Percentiles rank a stretch among this genome's conserved stretches.
Evolutionary conservation across 2,113 vertebrate genomes (phyloP).

Genomic region (Phycodurus eques): DNA sequence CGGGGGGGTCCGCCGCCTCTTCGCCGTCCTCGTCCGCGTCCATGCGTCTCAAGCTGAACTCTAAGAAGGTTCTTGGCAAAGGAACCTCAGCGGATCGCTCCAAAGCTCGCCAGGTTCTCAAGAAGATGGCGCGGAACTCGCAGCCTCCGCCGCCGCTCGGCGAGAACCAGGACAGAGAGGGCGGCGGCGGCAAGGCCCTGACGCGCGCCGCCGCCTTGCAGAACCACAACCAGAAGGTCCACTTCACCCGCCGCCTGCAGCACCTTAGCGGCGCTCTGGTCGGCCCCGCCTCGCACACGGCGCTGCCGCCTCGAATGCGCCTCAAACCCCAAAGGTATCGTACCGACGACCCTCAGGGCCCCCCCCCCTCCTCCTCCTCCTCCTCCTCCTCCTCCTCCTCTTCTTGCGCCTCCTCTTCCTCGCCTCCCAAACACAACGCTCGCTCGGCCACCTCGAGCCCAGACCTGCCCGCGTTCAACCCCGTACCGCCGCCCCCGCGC

Average conservation of each 20-base stretch:
- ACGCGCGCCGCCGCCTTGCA: slow-evolving; percentile 50
- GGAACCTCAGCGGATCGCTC: slow-evolving; percentile 79
- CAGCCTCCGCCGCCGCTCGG: slow-evolving; percentile 16
- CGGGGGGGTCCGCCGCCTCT: slow-evolving; percentile 52
- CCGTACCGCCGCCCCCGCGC: background rate
- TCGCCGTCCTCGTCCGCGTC: slow-evolving; percentile 65
- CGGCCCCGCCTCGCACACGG: slow-evolving; percentile 56
- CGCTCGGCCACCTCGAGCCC: slow-evolving; percentile 36
- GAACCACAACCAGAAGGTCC: slow-evolving; percentile 88
- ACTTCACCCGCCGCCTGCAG: slow-evolving; percentile 91
- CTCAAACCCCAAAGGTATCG: slow-evolving; percentile 97
- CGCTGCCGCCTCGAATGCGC: slow-evolving; percentile 89
- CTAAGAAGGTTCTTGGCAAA: slow-evolving; percentile 91
- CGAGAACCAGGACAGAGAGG: slow-evolving; percentile 22
- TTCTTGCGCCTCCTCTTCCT: background rate
- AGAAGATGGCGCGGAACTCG: slow-evolving; percentile 85
- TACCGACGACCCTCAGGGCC: slow-evolving; percentile 81
- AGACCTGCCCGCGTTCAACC: background rate
- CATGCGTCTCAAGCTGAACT: slow-evolving; percentile 82
- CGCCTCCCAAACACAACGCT: slow-evolving; percentile 24
- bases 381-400: slow-evolving; percentile 8
- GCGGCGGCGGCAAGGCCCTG: slow-evolving; percentile 24
- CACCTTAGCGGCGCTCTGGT: slow-evolving; percentile 72
- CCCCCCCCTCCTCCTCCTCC: slow-evolving; percentile 37
- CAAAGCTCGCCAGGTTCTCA: slow-evolving; percentile 86